These are phyloP conservation scores for Heteromurus nitidus DNA, from an alignment of 2,888 invertebrate species.

Conservation along the genomic window DNA sequence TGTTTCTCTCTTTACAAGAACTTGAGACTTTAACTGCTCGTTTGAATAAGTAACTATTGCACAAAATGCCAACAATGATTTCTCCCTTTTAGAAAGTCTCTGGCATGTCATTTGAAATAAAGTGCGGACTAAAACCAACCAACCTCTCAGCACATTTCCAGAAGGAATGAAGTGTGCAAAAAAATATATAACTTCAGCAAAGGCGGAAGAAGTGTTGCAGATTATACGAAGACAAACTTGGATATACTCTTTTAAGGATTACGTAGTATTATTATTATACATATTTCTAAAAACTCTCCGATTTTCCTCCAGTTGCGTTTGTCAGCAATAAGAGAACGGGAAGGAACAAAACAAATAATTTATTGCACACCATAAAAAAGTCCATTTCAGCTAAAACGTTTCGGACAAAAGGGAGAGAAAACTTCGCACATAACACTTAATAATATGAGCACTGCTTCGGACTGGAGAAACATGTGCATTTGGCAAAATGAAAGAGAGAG, in stretches of 20 bases:
- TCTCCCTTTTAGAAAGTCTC: neutral
- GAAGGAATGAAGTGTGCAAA: neutral
- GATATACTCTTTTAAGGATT: too few relatives aligned
- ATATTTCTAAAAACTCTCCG: neutral
- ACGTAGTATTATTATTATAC: too few relatives aligned
- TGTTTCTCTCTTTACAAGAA: neutral
- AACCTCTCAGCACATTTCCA: neutral
- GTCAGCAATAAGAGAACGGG: neutral
- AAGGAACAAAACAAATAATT: slow-evolving; percentile 26
- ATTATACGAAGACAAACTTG: too few relatives aligned
- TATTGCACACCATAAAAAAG: slow-evolving; percentile 28
- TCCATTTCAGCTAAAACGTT: slow-evolving; percentile 4
- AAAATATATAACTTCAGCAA: too few relatives aligned
- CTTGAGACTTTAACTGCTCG: neutral
- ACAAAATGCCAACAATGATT: neutral
- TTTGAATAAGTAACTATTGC: slow-evolving; percentile 17
- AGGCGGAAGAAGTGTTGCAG: too few relatives aligned
- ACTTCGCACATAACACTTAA: neutral
- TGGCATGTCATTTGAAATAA: neutral
- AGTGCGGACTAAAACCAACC: too few relatives aligned
- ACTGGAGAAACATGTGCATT: neutral
- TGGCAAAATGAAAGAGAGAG: neutral
- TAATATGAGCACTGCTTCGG: neutral
- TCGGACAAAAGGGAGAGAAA: neutral
- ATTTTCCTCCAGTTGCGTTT: neutral